Conservation (phyloP, 2,797 vertebrate species). For the Sebastolobus alascanus region DNA sequence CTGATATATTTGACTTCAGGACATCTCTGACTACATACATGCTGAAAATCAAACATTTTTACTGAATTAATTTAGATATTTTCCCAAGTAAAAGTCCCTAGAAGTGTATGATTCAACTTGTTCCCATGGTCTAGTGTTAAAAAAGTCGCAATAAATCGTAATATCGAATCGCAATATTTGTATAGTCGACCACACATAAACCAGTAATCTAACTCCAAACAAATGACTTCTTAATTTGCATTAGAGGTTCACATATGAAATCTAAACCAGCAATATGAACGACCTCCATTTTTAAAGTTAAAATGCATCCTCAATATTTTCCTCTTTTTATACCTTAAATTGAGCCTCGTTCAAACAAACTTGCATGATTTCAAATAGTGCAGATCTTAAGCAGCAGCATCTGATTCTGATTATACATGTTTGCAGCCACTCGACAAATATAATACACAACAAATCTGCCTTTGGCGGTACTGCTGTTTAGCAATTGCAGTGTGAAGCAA, state of each 20-base stretch:
- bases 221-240: not conserved
- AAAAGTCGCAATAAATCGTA: no score
- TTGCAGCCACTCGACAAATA: not conserved
- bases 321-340: not conserved
- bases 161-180: no score
- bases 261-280: not conserved
- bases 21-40: no score
- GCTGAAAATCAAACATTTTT: no score
- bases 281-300: not conserved
- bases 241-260: not conserved
- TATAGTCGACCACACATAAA: no score
- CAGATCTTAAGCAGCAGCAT: not conserved
- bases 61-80: no score
- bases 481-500: not conserved
- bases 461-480: not conserved
- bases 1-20: no score
- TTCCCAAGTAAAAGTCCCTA: no score
- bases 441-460: not conserved
- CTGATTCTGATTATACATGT: conserved; percentile 16
- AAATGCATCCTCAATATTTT: not conserved
- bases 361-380: not conserved
- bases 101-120: no score
- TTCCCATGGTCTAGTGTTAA: no score
- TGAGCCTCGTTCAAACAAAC: not conserved
- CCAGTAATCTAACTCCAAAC: not conserved